Evolutionary conservation across 1,140 invertebrate genomes (phyloP).

Genomic region (Rhopalosiphum maidis): DNA sequence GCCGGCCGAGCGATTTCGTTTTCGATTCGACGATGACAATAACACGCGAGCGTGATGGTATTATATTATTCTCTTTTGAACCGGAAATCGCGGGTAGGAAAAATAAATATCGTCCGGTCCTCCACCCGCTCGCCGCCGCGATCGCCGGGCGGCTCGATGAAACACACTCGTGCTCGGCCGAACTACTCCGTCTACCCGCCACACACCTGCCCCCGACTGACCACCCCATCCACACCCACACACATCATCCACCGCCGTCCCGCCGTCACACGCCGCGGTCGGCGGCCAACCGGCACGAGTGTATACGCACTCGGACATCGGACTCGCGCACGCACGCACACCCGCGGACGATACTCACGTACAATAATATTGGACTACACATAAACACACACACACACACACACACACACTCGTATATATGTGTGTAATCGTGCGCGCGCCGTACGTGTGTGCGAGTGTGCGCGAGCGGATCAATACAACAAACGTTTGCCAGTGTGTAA

Average conservation of each 20-base stretch:
- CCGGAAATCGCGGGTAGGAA: background rate
- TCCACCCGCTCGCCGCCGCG: too few species aligned
- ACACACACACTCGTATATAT: background rate
- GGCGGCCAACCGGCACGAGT: background rate
- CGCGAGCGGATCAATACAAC: slow-evolving; percentile 42
- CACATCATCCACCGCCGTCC: background rate
- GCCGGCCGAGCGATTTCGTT: background rate
- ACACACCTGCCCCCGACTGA: too few species aligned
- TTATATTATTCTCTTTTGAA: background rate
- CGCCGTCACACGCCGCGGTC: background rate
- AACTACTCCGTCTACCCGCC: background rate
- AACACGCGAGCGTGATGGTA: background rate
- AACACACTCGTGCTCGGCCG: background rate
- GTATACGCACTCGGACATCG: background rate
- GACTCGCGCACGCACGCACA: background rate
- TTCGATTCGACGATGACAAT: background rate
- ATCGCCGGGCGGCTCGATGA: background rate
- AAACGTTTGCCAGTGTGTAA: slow-evolving; percentile 43
- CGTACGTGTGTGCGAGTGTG: background rate
- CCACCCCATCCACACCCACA: background rate
- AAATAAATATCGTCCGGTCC: background rate
- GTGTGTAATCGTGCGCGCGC: background rate
- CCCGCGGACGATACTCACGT: background rate
- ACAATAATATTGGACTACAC: background rate
- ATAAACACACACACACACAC: background rate